Evolutionary conservation across 2,888 invertebrate species (phyloP), one percentile per base, ranked within the genome.

Genomic region (Tipula unca): DNA sequence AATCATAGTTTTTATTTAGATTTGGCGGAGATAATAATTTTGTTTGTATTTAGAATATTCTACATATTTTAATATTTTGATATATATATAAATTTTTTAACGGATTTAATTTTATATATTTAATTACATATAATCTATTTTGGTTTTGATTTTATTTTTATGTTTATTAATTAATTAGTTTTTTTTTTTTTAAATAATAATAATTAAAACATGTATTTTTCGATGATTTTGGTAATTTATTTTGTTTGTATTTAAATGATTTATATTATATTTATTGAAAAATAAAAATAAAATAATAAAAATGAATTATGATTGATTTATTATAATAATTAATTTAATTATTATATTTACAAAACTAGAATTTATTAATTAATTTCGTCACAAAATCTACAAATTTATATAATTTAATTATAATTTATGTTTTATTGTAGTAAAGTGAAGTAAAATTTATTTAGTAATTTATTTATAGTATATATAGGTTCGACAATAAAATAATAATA

Each of bases 61-160:
- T 69, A 69, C 69, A 69, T 69, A 69, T 69, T 69, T 69, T 25
- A 69, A 25, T 69, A 69, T 69, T 48, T 48, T 69, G 69, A 69
- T 69, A 69, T 69, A 69, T 69, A 69, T 25, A n/a, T n/a, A n/a
- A n/a, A n/a, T 10, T 69, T 69, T 69, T 69, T 25, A 69, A 69
- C 69, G 25, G 69, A 69, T 25, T 69, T 69, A 69, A 48, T 48
- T 48, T 69, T 69, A 69, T 25, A 10, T 69, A 25, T 69, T 69
- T 69, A 69, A 69, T 69, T 69, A 69, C 69, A 69, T 69, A 69
- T 69, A 69, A 69, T 69, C 69, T 69, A 69, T 69, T 69, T 69
- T 69, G 69, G 69, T 69, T 69, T 69, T 69, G 69, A 69, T 69
- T 69, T 69, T 20, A 69, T 69, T 69, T 69, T 48, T 48, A 17